Conservation (phyloP, 2,888 invertebrate genomes). For the Phaedon cochleariae region DNA sequence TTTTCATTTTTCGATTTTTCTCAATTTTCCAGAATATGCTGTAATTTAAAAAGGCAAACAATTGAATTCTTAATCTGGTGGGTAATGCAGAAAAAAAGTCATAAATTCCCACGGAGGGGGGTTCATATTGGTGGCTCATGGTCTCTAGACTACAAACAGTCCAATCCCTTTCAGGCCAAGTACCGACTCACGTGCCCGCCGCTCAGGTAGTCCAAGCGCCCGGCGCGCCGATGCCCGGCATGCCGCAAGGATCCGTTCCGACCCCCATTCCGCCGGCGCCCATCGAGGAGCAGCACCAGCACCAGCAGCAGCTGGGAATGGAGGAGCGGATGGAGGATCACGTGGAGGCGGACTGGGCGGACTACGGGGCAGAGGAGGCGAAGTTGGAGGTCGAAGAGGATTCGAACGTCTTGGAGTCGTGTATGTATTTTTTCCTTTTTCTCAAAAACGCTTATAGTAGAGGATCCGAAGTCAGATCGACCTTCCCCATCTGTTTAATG, state of each 20-base stretch:
- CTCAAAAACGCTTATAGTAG: neutral
- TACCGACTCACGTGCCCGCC: slow-evolving; percentile 47
- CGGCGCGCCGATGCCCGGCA: slow-evolving; percentile 42
- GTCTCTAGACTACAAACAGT: too few relatives aligned
- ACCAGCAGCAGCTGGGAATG: slow-evolving; percentile 33
- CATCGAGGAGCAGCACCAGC: slow-evolving; percentile 48
- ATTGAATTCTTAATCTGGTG: too few relatives aligned
- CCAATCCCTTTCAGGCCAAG: slow-evolving; percentile 28
- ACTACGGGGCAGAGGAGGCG: slow-evolving; percentile 43
- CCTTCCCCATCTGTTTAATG: too few relatives aligned
- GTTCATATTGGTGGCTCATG: too few relatives aligned
- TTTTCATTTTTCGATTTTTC: too few relatives aligned
- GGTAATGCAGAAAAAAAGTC: too few relatives aligned
- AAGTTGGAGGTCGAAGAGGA: slow-evolving; percentile 50
- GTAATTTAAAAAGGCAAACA: too few relatives aligned
- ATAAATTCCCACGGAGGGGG: too few relatives aligned
- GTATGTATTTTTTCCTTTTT: slow-evolving; percentile 28
- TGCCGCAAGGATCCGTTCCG: slow-evolving; percentile 48
- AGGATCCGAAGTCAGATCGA: too few relatives aligned
- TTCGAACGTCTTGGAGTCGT: slow-evolving; percentile 37
- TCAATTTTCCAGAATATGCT: too few relatives aligned
- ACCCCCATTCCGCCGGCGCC: slow-evolving; percentile 45
- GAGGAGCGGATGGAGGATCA: slow-evolving; percentile 51
- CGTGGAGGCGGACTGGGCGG: slow-evolving; percentile 48
- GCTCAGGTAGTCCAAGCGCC: slow-evolving; percentile 36